Base-by-base conservation (phyloP, 2,797 vertebrate species). In the Parotocinclus haroldoi region DNA sequence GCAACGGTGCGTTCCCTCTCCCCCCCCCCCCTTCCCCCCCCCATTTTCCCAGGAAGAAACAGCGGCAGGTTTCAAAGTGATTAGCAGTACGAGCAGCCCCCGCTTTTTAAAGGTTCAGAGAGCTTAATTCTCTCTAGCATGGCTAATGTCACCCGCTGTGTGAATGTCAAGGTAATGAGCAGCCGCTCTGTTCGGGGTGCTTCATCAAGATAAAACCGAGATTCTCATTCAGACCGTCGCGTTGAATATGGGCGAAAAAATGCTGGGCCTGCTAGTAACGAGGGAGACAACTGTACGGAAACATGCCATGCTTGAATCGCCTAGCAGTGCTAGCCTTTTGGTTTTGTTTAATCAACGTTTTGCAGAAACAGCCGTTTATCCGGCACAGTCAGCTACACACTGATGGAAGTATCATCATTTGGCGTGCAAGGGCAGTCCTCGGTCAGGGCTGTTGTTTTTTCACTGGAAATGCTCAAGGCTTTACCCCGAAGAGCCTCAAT, bases 101-200 rank as follows among this genome's bases (percentile, higher is more conserved):
- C 17, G 64, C 60, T 58, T 69, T 72, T 62, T 27, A 74, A 74
- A 69, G 58, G 66, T 71, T 72, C 58, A 38, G 45, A 53, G 66
- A 72, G 63, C 69, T 75, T 9, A 63, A 71, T 77, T 75, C 58
- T 62, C 44, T 63, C 69, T 66, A 65, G 59, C 66, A 61, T 63
- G 80, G 76, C 85, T 83, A 82, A 76, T 78, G 40, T 59, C 64
- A 37, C 76, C 60, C 61, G 42, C 76, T 84, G 76, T 83, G 84
- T 88, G 85, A 87, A 92, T 66, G 68, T 87, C 80, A 91, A 83
- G 77, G 83, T 85, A 78, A 87, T 63, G 59, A 88, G 81, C 61
- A 58, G 63, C 78, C 75, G 56, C 50, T 45, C 74, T 82, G 75
- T 73, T 65, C 82, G 53, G 80, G 82, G 57, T 42, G 78, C 86